These are phyloP conservation scores for Ophion slaviceki DNA, from an alignment of 2,888 invertebrate genomes.

Conservation along the genomic window DNA sequence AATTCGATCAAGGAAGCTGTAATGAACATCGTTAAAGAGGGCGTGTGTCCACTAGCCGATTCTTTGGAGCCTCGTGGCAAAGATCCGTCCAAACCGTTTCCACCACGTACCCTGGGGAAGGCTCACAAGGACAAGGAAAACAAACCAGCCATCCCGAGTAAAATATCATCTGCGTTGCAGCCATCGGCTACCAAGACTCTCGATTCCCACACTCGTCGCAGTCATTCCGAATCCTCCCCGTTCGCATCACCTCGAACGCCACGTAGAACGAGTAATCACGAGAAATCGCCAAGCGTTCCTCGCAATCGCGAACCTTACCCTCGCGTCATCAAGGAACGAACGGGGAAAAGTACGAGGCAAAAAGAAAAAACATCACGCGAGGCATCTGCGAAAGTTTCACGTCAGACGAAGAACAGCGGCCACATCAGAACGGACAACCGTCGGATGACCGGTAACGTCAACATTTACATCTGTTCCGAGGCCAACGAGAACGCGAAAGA, in stretches of 20 bases:
- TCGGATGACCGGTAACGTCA: constrained; percentile 77
- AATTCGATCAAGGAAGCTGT: constrained; percentile 75
- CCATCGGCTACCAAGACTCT: constrained; percentile 47
- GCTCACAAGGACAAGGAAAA: constrained; percentile 31
- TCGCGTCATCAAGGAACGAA: constrained; percentile 8
- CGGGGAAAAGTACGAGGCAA: constrained; percentile 23
- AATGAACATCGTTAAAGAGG: constrained; percentile 71
- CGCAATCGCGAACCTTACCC: constrained; percentile 28
- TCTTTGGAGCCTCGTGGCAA: constrained; percentile 20
- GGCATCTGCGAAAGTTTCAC: constrained; percentile 7
- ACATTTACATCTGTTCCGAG: constrained; percentile 79
- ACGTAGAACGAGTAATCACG: constrained; percentile 6
- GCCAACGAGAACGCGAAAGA: constrained; percentile 67
- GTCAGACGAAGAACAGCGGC: constrained; percentile 31
- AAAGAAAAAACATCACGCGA: constrained; percentile 29
- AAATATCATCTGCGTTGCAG: constrained; percentile 7
- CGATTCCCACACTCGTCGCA: constrained; percentile 53
- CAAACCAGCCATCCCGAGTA: constrained; percentile 34
- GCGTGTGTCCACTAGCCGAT: constrained; percentile 53
- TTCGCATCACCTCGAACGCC: not conserved
- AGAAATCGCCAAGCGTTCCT: constrained; percentile 3
- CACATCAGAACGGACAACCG: constrained; percentile 72
- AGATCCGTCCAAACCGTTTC: constrained; percentile 4
- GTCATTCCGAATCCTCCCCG: constrained; percentile 16
- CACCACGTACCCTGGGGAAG: constrained; percentile 4